phyloP scores from a whole-genome alignment of 2,113 vertebrate species.

The Rhombomys opimus region DNA sequence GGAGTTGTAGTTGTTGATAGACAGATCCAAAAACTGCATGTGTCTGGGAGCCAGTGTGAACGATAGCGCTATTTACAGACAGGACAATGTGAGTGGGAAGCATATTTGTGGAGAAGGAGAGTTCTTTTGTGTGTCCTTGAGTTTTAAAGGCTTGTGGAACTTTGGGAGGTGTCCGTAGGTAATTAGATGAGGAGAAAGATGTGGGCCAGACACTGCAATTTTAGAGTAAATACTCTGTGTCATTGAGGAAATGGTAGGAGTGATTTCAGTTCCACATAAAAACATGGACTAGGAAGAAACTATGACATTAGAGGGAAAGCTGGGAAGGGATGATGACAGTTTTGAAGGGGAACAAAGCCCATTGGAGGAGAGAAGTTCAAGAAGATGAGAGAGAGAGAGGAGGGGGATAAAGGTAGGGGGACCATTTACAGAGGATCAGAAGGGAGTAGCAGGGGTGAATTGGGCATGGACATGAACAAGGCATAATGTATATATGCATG shows the following conservation, averaged over 20 bases:
- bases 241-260: not conserved
- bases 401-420: not conserved
- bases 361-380: not conserved
- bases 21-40: not conserved
- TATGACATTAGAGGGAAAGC: not conserved
- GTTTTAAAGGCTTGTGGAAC: not conserved
- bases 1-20: not conserved
- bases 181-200: constrained; percentile 13
- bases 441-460: not conserved
- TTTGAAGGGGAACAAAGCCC: not conserved
- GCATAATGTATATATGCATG: too few species aligned
- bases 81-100: not conserved
- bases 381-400: not conserved
- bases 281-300: not conserved
- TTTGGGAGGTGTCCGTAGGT: not conserved
- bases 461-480: not conserved
- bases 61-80: not conserved
- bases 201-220: not conserved
- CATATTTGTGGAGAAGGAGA: not conserved
- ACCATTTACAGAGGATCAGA: not conserved
- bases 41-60: not conserved
- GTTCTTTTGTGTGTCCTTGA: constrained; percentile 5
- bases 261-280: not conserved
- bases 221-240: not conserved
- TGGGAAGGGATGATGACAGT: not conserved